phyloP scores from a whole-genome alignment of 2,113 vertebrate species.

The Dipodomys stephensi region DNA sequence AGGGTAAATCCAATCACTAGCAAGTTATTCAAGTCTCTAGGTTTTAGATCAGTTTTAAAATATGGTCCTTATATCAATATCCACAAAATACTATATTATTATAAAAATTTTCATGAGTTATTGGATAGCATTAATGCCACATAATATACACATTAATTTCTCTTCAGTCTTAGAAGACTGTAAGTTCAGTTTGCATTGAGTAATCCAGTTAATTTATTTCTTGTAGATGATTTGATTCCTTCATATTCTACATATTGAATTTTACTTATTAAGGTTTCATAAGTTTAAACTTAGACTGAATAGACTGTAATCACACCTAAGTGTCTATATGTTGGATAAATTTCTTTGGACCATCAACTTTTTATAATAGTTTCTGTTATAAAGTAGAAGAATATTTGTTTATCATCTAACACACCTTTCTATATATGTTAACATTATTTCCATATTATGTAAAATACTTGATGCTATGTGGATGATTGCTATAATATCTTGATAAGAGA shows the following conservation, averaged over 20 bases:
- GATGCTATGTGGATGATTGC: neutral
- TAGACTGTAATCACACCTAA: neutral
- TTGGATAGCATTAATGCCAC: neutral
- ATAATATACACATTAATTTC: neutral
- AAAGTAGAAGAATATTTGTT: too few relatives aligned
- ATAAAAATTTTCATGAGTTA: neutral
- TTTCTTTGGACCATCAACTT: too few relatives aligned
- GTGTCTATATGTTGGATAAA: neutral
- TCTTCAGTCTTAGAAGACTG: neutral
- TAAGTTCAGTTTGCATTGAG: neutral
- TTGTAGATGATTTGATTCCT: neutral
- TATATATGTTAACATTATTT: neutral
- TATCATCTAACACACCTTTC: too few relatives aligned
- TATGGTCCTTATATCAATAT: neutral
- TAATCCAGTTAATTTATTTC: neutral
- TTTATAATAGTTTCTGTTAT: too few relatives aligned
- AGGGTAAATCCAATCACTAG: neutral
- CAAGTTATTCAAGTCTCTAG: neutral
- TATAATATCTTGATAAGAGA: neutral
- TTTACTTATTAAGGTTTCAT: neutral
- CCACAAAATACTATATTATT: neutral
- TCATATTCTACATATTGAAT: neutral
- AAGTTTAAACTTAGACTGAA: neutral
- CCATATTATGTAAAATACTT: neutral
- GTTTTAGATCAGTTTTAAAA: conserved; percentile 1